Conservation (phyloP, 2,888 invertebrate species). For the Tinea trinotella region DNA sequence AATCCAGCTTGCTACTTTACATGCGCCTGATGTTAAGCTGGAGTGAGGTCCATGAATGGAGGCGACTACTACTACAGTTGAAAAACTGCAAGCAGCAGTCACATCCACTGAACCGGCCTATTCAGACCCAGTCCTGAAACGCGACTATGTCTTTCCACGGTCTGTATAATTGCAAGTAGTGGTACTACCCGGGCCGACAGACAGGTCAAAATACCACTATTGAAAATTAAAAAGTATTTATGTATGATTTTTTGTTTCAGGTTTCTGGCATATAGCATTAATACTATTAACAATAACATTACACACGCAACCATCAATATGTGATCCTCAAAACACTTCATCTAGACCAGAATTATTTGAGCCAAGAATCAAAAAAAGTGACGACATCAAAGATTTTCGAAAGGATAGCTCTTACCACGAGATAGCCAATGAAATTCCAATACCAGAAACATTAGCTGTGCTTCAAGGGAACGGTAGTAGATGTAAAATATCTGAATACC, state of each 20-base stretch:
- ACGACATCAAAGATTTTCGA: slow-evolving; percentile 4
- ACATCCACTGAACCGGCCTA: too few species aligned
- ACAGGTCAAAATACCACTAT: too few species aligned
- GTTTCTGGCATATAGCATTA: slow-evolving; percentile 31
- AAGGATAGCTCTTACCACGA: slow-evolving; percentile 33
- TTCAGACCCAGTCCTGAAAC: too few species aligned
- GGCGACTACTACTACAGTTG: too few species aligned
- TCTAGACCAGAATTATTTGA: slow-evolving; percentile 24
- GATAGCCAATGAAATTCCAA: slow-evolving; percentile 38
- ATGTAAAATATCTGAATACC: slow-evolving; percentile 78
- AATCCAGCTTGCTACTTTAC: too few species aligned
- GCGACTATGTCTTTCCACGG: too few species aligned
- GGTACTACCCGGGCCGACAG: too few species aligned
- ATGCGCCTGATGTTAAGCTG: too few species aligned
- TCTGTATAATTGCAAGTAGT: too few species aligned
- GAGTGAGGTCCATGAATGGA: too few species aligned
- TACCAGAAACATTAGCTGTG: slow-evolving; percentile 54
- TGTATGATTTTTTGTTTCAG: slow-evolving; percentile 43
- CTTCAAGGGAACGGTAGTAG: slow-evolving; percentile 59
- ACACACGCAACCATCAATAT: slow-evolving; percentile 33
- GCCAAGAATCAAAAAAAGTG: slow-evolving; percentile 20
- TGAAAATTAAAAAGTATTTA: background rate
- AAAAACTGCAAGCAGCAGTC: too few species aligned
- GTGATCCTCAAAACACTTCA: slow-evolving; percentile 43
- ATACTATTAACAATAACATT: slow-evolving; percentile 37